Evolutionary conservation across 2,113 vertebrate species (phyloP), one percentile per base, ranked within the genome.

Genomic region (Cyprinodon brontotheroides): DNA sequence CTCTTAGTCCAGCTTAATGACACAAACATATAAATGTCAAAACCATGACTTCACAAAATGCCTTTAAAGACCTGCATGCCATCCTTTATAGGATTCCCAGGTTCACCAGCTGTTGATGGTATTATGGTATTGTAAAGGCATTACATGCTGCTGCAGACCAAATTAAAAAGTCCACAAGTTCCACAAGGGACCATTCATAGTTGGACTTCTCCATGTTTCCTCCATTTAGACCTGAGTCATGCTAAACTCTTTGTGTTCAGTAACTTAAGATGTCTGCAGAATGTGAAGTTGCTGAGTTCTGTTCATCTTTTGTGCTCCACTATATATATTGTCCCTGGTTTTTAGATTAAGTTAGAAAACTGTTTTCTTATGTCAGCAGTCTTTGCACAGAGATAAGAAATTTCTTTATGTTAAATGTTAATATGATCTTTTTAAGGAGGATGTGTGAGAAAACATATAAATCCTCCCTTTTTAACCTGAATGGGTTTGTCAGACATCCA

Each of bases 11-110:
- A 66, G 63, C 74, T 72, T 88, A 88, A 92, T 83, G 76, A 72
- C 74, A 89, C 87, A 82, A 87, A 48, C 89, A 91, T 80, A 91
- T 88, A 86, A 68, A 80, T 79, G 79, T 81, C 72, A 84, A 81
- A 86, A 60, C 70, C 61, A 82, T 57, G 60, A 70, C 84, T 74
- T 86, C 68, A 72, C 68, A 74, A 86, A 74, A 78, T 81, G n/a
- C n/a, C 63, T 85, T 89, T 72, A 73, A 73, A 80, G 17, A 41
- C 82, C 86, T 82, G 11, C 65, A 74, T 84, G 78, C 67, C 83
- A 85, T 65, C 45, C 75, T 80, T 13, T 79, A 73, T 61, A 68
- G n/a, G 72, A 70, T 48, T 62, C 17, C 65, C 36, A 14, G n/a
- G 68, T 81, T 43, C 75, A 43, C 47, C n/a, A 53, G 57, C 70